Evolutionary conservation across 2,888 invertebrate species (phyloP).

Genomic region (Caenorhabditis zanzibari): DNA sequence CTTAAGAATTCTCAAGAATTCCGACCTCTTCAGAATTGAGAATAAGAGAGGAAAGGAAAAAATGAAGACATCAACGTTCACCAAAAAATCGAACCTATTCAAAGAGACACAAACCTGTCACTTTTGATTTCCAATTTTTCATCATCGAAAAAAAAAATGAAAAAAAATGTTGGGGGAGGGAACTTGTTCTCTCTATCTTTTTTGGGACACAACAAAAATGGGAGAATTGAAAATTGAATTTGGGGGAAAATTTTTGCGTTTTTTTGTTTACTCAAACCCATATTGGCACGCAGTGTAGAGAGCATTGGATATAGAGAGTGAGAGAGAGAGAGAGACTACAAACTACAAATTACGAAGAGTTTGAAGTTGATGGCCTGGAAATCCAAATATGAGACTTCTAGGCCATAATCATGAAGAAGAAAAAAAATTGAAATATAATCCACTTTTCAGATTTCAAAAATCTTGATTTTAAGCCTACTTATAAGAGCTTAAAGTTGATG

Average conservation of each 20-base stretch:
- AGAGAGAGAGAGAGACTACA: background rate
- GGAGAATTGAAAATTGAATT: background rate
- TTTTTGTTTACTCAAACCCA: conserved; percentile 10
- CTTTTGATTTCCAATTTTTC: conserved; percentile 5
- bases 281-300: background rate
- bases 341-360: too few species aligned
- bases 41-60: background rate
- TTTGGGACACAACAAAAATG: background rate
- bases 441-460: too few species aligned
- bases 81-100: conserved; percentile 5
- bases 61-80: background rate
- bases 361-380: too few species aligned
- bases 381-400: too few species aligned
- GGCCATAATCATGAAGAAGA: too few species aligned
- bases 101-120: conserved; percentile 14
- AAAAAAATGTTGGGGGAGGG: background rate
- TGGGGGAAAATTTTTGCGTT: background rate
- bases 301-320: background rate
- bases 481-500: too few species aligned
- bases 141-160: background rate
- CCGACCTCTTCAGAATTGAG: too few species aligned
- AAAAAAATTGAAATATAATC: too few species aligned
- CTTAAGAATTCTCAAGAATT: too few species aligned
- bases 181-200: background rate
- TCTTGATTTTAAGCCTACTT: too few species aligned